Evolutionary conservation across 2,113 vertebrate species (phyloP).

Genomic region (Trichechus manatus): DNA sequence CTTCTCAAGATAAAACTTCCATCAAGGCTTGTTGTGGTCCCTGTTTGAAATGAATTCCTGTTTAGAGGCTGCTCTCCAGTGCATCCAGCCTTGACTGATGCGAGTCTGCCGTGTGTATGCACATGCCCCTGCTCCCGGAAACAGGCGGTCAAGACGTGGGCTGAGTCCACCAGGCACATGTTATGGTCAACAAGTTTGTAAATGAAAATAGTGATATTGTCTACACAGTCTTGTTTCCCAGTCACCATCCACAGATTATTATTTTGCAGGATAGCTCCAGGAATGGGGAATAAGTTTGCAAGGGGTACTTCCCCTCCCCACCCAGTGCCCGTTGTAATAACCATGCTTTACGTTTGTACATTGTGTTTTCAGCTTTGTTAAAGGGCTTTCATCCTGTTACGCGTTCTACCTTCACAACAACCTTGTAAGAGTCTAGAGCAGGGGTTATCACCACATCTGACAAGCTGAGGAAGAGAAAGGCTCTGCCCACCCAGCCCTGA

Average conservation of each 20-base stretch:
- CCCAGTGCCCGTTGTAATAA: background rate
- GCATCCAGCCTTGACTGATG: background rate
- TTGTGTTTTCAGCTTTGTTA: background rate
- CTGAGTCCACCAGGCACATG: background rate
- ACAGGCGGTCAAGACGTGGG: background rate
- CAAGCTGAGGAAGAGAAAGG: background rate
- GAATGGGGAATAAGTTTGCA: background rate
- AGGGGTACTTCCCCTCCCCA: background rate
- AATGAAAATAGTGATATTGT: background rate
- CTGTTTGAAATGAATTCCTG: background rate
- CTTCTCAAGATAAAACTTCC: background rate
- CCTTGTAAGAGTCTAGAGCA: background rate
- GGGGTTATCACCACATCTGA: background rate
- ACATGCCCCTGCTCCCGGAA: background rate
- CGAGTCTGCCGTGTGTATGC: background rate
- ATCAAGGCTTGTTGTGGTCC: background rate
- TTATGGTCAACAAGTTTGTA: background rate
- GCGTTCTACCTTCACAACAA: background rate
- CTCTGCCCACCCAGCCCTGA: background rate
- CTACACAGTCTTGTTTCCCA: background rate
- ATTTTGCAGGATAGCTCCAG: background rate
- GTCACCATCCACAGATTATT: background rate
- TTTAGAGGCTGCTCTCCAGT: background rate
- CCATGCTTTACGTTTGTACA: fast-evolving
- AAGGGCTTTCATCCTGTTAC: background rate